Conservation (phyloP, 1,140 invertebrate genomes). For the Homarus americanus region DNA sequence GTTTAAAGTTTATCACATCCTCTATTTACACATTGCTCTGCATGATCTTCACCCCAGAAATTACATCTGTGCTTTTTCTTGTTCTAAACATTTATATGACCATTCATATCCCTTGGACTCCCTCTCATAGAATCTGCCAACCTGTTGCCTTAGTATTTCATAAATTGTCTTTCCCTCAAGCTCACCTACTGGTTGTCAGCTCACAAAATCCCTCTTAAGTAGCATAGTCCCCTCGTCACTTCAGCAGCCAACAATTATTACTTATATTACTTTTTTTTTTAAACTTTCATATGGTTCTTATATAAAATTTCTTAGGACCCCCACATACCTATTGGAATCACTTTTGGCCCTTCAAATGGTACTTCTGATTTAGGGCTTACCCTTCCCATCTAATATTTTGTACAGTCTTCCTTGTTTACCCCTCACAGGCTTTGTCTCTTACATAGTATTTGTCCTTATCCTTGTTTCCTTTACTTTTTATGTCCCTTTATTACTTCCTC, state of each 20-base stretch:
- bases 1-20: neutral
- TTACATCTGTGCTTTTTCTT: neutral
- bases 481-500: constrained; percentile 20
- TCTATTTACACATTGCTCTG: neutral
- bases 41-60: neutral
- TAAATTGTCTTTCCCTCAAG: constrained; percentile 21
- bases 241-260: neutral
- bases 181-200: constrained; percentile 14
- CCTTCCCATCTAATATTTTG: constrained; percentile 9
- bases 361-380: constrained; percentile 28
- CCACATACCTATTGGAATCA: constrained; percentile 28
- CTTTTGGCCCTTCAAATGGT: constrained; percentile 13
- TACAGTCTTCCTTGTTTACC: constrained; percentile 23
- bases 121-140: constrained; percentile 21
- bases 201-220: constrained; percentile 17
- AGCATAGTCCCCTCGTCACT: constrained; percentile 20
- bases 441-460: constrained; percentile 4
- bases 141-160: constrained; percentile 15
- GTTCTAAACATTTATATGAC: constrained; percentile 1
- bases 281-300: constrained; percentile 19
- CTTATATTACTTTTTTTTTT: constrained; percentile 20
- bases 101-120: constrained; percentile 6
- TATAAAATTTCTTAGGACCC: neutral
- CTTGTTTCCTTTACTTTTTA: constrained; percentile 7
- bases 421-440: neutral